These are phyloP conservation scores for Melangyna quadrimaculata DNA, from an alignment of 2,888 invertebrate species.

Conservation along the genomic window DNA sequence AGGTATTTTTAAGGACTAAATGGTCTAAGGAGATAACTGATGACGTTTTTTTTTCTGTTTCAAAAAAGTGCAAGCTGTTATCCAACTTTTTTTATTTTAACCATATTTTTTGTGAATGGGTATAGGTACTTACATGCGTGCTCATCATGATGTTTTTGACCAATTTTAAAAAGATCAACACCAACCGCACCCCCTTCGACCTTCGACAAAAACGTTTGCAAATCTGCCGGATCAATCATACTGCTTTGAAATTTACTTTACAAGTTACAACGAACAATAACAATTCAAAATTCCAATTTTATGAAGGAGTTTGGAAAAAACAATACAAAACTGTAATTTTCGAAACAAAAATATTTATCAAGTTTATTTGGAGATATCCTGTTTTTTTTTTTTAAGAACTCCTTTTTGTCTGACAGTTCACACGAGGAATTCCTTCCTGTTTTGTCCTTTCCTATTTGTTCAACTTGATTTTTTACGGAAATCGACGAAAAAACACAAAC, in stretches of 20 bases:
- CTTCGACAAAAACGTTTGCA: constrained; percentile 74
- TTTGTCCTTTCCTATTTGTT: constrained; percentile 23
- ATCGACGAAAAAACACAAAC: not conserved
- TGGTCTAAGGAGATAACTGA: no score
- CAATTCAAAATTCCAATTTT: constrained; percentile 21
- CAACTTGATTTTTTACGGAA: not conserved
- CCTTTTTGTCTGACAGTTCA: constrained; percentile 16
- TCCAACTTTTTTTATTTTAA: not conserved
- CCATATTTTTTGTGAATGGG: not conserved
- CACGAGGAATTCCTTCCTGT: not conserved
- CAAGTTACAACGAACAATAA: not conserved
- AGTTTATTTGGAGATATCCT: not conserved
- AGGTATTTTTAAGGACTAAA: not conserved
- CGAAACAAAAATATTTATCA: not conserved
- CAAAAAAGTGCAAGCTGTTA: not conserved
- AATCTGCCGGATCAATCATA: constrained; percentile 75
- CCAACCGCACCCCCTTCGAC: constrained; percentile 74
- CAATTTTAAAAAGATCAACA: constrained; percentile 75
- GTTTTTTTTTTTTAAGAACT: not conserved
- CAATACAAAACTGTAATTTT: not conserved
- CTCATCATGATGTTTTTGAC: constrained; percentile 73
- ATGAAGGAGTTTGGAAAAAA: not conserved
- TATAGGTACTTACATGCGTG: constrained; percentile 74
- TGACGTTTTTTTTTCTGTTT: no score
- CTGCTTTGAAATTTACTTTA: not conserved